A percentile compares a stretch with the other conserved stretches of the same genome.
These are phyloP conservation scores for Ptychodera flava DNA, from an alignment of 35 echinoderm and acorn worm genomes.

Conservation along the genomic window DNA sequence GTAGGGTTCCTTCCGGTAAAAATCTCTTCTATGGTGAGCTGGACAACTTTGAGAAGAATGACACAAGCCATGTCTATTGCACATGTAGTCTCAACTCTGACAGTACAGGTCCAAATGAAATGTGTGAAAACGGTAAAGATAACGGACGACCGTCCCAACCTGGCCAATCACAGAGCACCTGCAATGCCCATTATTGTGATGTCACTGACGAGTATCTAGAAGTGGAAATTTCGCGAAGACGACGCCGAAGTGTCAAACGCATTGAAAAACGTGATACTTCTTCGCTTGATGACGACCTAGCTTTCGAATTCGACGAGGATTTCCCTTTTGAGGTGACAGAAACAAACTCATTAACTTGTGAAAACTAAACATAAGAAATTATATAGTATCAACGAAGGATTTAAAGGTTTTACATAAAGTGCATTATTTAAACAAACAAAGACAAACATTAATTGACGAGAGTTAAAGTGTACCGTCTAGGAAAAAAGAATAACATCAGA, in stretches of 20 bases:
- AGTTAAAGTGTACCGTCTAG: too few species aligned
- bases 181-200: background rate
- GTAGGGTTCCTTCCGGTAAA: background rate
- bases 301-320: background rate
- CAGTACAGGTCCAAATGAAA: background rate
- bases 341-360: too few species aligned
- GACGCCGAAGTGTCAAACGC: background rate
- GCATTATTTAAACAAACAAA: too few species aligned
- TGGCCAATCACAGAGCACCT: background rate
- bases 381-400: too few species aligned
- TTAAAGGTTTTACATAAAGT: too few species aligned
- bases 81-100: background rate
- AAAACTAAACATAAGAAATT: too few species aligned
- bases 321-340: background rate
- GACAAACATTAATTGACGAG: too few species aligned
- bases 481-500: too few species aligned
- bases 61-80: background rate
- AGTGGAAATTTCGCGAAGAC: background rate
- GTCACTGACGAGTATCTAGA: background rate
- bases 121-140: background rate
- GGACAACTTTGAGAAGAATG: background rate
- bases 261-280: background rate
- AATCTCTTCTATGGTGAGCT: background rate
- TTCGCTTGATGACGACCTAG: background rate
- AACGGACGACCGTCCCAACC: background rate